Conservation (phyloP, 1,140 invertebrate species). For the Philopotamus ludificatus region DNA sequence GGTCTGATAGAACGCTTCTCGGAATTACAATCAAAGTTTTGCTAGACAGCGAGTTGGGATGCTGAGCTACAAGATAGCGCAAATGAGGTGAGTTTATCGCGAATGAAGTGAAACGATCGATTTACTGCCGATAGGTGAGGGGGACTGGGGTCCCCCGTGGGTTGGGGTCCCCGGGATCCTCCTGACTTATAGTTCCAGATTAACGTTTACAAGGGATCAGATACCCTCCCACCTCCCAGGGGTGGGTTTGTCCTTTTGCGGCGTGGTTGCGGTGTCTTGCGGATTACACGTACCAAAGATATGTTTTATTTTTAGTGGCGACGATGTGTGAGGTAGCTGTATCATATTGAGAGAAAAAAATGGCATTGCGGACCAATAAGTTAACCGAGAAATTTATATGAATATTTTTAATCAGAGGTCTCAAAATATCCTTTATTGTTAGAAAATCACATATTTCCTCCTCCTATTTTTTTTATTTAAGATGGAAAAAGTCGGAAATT, state of each 20-base stretch:
- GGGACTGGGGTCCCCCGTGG: background rate
- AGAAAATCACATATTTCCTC: too few species aligned
- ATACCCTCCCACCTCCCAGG: background rate
- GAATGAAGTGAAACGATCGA: conserved; percentile 3
- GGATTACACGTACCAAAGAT: background rate
- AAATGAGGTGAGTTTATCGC: conserved; percentile 13
- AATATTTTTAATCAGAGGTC: too few species aligned
- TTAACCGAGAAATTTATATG: too few species aligned
- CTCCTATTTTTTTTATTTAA: too few species aligned
- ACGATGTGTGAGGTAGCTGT: too few species aligned
- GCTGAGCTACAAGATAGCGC: background rate
- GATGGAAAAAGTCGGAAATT: too few species aligned
- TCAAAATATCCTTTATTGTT: too few species aligned
- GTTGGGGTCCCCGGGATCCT: background rate
- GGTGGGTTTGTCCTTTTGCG: background rate
- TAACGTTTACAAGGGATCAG: background rate
- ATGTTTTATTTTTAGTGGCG: background rate
- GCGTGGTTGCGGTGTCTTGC: background rate
- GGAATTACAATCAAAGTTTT: background rate
- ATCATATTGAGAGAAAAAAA: too few species aligned
- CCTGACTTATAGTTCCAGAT: conserved; percentile 7
- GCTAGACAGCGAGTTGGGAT: background rate
- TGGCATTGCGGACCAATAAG: too few species aligned
- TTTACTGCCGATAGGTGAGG: conserved; percentile 4
- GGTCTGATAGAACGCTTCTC: background rate